A percentile compares a stretch with the other conserved stretches of the same genome.
These are phyloP conservation scores for Dryococelus australis DNA, from an alignment of 2,888 invertebrate genomes.

Conservation along the genomic window DNA sequence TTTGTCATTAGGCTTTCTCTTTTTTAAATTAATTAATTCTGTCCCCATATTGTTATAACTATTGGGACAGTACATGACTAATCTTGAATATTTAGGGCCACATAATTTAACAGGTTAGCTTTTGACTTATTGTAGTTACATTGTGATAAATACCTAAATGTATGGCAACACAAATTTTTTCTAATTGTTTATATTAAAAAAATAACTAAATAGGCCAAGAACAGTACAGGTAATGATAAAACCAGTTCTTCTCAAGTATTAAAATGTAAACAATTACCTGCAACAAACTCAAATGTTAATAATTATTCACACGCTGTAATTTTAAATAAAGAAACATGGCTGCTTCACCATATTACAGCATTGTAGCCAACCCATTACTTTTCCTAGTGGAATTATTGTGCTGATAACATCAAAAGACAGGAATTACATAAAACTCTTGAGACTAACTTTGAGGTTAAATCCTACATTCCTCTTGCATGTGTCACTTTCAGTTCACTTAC, in stretches of 20 bases:
- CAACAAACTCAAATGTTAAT: neutral
- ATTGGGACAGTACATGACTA: neutral
- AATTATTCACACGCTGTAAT: neutral
- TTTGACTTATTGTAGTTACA: neutral
- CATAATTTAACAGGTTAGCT: neutral
- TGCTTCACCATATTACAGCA: neutral
- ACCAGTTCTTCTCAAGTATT: neutral
- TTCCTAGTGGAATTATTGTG: neutral
- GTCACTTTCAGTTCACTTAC: neutral
- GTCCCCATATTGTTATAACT: neutral
- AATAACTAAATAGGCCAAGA: neutral
- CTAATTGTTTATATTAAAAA: neutral
- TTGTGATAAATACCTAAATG: no score
- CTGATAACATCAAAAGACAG: neutral
- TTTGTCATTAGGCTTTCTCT: neutral
- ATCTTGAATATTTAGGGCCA: neutral
- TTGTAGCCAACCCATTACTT: neutral
- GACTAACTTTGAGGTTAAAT: neutral
- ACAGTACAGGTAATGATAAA: neutral
- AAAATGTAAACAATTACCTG: neutral
- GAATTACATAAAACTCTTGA: neutral
- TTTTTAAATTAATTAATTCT: no score
- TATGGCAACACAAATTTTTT: neutral
- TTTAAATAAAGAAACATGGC: neutral
- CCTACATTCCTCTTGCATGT: neutral